Conservation (phyloP, 1,140 invertebrate genomes). For the Aphaenogaster ashmeadi region DNA sequence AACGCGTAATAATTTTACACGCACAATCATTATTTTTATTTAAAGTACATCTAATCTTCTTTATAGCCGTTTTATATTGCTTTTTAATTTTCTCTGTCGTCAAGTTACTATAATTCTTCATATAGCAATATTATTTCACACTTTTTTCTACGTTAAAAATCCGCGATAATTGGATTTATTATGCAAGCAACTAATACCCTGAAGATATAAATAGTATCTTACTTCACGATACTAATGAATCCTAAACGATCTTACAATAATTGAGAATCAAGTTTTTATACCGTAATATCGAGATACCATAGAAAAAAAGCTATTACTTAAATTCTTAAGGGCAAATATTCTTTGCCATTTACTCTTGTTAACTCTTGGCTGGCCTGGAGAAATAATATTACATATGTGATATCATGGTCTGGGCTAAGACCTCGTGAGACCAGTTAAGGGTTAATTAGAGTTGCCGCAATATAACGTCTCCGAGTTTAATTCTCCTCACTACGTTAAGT, state of each 20-base stretch:
- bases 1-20: background rate
- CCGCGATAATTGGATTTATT: background rate
- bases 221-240: conserved; percentile 1
- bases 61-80: background rate
- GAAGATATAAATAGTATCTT: background rate
- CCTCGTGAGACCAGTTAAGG: conserved; percentile 42
- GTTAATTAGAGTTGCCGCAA: conserved; percentile 50
- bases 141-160: background rate
- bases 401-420: conserved; percentile 29
- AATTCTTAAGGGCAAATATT: background rate
- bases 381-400: conserved; percentile 22
- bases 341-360: background rate
- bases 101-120: background rate
- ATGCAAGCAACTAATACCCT: background rate
- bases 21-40: background rate
- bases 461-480: conserved; percentile 51
- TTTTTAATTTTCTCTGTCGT: background rate
- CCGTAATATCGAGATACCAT: background rate
- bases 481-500: conserved; percentile 34
- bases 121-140: background rate
- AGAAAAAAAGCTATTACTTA: background rate
- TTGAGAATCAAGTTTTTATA: conserved; percentile 19
- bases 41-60: background rate
- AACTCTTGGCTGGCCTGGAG: background rate
- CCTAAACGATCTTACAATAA: background rate